phyloP scores from a whole-genome alignment of 2,888 invertebrate species.

The Stegophylla sp. region DNA sequence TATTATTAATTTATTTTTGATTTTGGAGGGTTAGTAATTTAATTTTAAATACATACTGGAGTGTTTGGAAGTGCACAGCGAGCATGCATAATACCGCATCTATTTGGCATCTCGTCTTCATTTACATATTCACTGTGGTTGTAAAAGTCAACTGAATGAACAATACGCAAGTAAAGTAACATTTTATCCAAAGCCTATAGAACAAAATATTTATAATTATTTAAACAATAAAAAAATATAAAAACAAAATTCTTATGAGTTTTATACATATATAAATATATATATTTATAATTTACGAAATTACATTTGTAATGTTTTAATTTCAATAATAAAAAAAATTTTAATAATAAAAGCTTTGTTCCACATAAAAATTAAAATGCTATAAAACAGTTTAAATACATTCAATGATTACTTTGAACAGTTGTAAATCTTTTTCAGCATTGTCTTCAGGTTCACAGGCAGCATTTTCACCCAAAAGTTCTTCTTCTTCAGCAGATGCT shows the following conservation, averaged over 20 bases:
- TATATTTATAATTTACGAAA: too few relatives aligned
- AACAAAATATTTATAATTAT: not conserved
- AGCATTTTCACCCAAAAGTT: slow-evolving; percentile 75
- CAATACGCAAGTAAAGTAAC: slow-evolving; percentile 90
- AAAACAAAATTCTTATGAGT: too few relatives aligned
- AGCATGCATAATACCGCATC: slow-evolving; percentile 97
- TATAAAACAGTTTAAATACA: too few relatives aligned
- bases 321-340: too few relatives aligned
- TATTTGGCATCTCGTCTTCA: slow-evolving; percentile 99
- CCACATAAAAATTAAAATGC: too few relatives aligned
- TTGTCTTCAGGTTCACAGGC: slow-evolving; percentile 65
- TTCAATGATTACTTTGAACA: slow-evolving; percentile 61
- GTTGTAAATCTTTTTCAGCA: slow-evolving; percentile 61
- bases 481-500: slow-evolving; percentile 97
- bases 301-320: too few relatives aligned
- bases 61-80: slow-evolving; percentile 85
- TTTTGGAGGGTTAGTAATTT: too few relatives aligned
- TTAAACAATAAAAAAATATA: not conserved
- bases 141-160: slow-evolving; percentile 98
- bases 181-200: slow-evolving; percentile 74
- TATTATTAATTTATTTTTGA: not conserved
- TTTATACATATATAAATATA: too few relatives aligned
- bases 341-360: too few relatives aligned
- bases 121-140: slow-evolving; percentile 99
- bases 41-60: slow-evolving; percentile 71